These are phyloP conservation scores for Scelioninae gen. 1 DNA, from an alignment of 2,888 invertebrate species.

Conservation along the genomic window DNA sequence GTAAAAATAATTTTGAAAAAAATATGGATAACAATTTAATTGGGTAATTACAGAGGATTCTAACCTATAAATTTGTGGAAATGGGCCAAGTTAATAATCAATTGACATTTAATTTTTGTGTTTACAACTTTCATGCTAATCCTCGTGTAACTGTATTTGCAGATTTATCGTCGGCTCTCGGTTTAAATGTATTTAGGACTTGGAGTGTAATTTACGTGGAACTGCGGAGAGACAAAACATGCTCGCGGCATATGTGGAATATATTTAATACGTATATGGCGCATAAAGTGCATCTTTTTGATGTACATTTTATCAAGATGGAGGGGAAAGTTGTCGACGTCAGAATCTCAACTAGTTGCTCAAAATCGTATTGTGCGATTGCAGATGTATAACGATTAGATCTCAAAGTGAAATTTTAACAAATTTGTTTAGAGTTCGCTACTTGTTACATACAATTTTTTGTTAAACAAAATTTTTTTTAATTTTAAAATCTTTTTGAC, in stretches of 20 bases:
- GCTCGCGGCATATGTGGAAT: slow-evolving; percentile 48
- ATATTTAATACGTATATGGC: slow-evolving; percentile 64
- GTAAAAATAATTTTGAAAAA: too few species aligned
- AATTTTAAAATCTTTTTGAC: too few species aligned
- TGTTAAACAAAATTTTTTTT: too few species aligned
- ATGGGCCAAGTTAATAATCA: slow-evolving; percentile 15
- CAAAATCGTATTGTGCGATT: slow-evolving; percentile 1
- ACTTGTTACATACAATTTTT: too few species aligned
- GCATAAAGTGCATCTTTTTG: slow-evolving; percentile 64
- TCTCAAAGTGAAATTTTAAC: too few species aligned
- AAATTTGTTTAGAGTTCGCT: too few species aligned
- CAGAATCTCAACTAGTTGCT: slow-evolving; percentile 15
- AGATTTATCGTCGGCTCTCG: slow-evolving; percentile 59
- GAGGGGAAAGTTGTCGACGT: slow-evolving; percentile 42
- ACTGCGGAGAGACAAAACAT: slow-evolving; percentile 61
- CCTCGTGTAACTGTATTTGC: slow-evolving; percentile 62
- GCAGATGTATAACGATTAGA: too few species aligned
- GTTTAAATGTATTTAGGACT: slow-evolving; percentile 68
- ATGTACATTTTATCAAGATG: slow-evolving; percentile 51
- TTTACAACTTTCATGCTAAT: slow-evolving; percentile 51
- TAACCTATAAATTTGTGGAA: not conserved
- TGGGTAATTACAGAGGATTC: too few species aligned
- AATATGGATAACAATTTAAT: too few species aligned
- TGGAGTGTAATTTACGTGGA: slow-evolving; percentile 61
- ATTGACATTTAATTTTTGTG: slow-evolving; percentile 46